Base-by-base conservation (phyloP, 2,113 vertebrate species). In the Axis porcinus region DNA sequence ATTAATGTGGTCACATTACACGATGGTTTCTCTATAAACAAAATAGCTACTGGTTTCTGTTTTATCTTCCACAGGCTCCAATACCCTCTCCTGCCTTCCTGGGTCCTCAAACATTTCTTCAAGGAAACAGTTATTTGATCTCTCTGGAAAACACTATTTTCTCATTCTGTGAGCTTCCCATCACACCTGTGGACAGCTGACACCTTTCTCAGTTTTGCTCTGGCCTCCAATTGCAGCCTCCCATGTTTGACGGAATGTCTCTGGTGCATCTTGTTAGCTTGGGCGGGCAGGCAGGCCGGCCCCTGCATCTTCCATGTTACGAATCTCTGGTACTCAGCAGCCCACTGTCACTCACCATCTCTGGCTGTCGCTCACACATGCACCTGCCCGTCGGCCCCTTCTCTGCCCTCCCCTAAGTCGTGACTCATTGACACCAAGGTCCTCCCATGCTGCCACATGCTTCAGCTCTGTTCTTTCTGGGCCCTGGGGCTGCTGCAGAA, bases 201-300 rank as follows among this genome's bases (percentile, higher is more conserved):
- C 45, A 28, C 27, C 47, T 16, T 91, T 43, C 17, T 3, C 0
- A 2, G 16, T 3, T 9, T 9, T 11, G 33, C 54, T 19, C 84
- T 21, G 74, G 84, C 52, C 33, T 67, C 12, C 7, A 1, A 4
- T 25, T 74, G 55, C 40, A 81, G 74, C 82, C n/a, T 52, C 50
- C 12, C 6, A 4, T 0, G 0, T 6, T 7, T 1, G 7, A 50
- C 0, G 30, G 57, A 11, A 7, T 0, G 3, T 92, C 52, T n/a
- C 62, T 11, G 30, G 30, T 1, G 6, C 2, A 3, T 36, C 78
- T 64, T 47, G 9, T 3, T 28, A 30, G 12, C 33, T 7, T 58
- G 21, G 45, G 25, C 43, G 30, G 70, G 79, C 40, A 27, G 43
- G 62, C 11, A 0, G 52, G 14, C 36, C 45, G 28, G 17, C 36